These are phyloP conservation scores for Aleiodes sp. DNA, from an alignment of 1,140 invertebrate genomes.

Conservation along the genomic window DNA sequence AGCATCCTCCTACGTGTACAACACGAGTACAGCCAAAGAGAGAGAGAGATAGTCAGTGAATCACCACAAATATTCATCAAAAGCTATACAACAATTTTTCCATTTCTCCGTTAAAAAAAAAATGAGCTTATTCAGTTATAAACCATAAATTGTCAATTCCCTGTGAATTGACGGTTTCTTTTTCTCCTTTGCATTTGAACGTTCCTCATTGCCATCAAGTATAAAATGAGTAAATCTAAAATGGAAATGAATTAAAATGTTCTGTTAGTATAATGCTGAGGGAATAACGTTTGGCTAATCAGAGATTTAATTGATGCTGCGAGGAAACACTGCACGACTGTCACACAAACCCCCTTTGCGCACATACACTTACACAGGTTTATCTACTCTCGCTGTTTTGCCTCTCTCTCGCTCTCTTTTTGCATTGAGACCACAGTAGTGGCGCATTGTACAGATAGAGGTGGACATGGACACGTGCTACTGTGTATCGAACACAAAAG, in stretches of 20 bases:
- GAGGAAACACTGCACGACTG: constrained; percentile 44
- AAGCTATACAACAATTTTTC: not conserved
- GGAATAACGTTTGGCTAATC: constrained; percentile 47
- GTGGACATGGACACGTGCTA: constrained; percentile 26
- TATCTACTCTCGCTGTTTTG: too few species aligned
- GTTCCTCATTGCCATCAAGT: constrained; percentile 6
- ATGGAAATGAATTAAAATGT: not conserved
- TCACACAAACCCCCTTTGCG: constrained; percentile 43
- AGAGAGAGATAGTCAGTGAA: constrained; percentile 1
- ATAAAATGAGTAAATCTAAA: too few species aligned
- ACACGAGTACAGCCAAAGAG: not conserved
- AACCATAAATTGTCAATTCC: not conserved
- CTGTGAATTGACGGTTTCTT: too few species aligned
- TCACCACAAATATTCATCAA: not conserved
- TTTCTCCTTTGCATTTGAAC: too few species aligned
- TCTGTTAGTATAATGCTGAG: not conserved
- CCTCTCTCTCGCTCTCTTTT: not conserved
- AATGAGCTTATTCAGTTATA: not conserved
- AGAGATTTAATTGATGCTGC: constrained; percentile 60
- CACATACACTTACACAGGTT: too few species aligned
- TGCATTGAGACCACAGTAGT: not conserved
- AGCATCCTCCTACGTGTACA: constrained; percentile 54
- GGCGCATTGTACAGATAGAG: constrained; percentile 12
- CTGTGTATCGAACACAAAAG: constrained; percentile 39
- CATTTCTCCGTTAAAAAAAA: not conserved